Percentiles rank a stretch among this genome's conserved stretches.
phyloP scores from a whole-genome alignment of 2,888 invertebrate genomes.

The Agrotis ipsilon region DNA sequence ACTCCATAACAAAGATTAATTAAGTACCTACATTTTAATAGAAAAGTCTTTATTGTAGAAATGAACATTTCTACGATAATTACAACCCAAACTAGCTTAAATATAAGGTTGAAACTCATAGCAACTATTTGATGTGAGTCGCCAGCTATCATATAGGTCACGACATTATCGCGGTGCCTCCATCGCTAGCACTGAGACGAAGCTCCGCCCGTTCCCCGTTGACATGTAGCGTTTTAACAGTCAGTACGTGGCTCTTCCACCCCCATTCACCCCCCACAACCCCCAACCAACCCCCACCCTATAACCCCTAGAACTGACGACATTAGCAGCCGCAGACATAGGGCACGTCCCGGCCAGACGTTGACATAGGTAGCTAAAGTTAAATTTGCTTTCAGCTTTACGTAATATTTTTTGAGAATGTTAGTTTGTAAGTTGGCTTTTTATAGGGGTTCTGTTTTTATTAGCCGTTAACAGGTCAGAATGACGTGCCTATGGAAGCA shows the following conservation, averaged over 20 bases:
- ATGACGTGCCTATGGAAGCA: slow-evolving; percentile 23
- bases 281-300: slow-evolving; percentile 59
- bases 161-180: slow-evolving; percentile 86
- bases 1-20: no score
- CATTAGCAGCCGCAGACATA: slow-evolving; percentile 90
- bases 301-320: slow-evolving; percentile 83
- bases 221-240: slow-evolving; percentile 91
- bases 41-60: background rate
- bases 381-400: slow-evolving; percentile 67
- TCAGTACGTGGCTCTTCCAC: slow-evolving; percentile 83
- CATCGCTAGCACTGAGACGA: slow-evolving; percentile 81
- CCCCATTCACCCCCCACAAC: slow-evolving; percentile 69
- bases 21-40: no score
- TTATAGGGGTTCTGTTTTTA: slow-evolving; percentile 50
- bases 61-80: background rate
- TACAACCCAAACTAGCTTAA: slow-evolving; percentile 24
- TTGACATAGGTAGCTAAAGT: slow-evolving; percentile 81
- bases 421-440: slow-evolving; percentile 48
- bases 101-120: slow-evolving; percentile 51
- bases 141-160: slow-evolving; percentile 81
- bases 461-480: slow-evolving; percentile 30
- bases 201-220: slow-evolving; percentile 81
- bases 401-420: slow-evolving; percentile 54
- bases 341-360: slow-evolving; percentile 87
- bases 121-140: slow-evolving; percentile 67